phyloP scores from a whole-genome alignment of 2,113 vertebrate genomes.

The Sigmodon hispidus region DNA sequence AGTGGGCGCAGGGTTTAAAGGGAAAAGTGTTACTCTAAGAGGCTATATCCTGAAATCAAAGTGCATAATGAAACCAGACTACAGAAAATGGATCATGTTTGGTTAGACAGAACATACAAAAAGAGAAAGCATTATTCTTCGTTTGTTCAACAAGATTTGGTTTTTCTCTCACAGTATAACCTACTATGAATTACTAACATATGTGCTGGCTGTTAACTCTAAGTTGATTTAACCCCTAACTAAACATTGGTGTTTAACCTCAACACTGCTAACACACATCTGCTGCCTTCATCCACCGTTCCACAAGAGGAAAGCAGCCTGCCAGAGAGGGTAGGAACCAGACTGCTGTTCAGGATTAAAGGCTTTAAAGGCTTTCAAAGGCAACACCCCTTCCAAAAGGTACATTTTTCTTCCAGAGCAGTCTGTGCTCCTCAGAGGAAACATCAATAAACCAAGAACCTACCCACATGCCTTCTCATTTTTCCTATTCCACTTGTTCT shows the following conservation, averaged over 20 bases:
- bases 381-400: constrained; percentile 28
- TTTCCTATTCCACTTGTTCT: constrained; percentile 60
- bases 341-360: constrained; percentile 50
- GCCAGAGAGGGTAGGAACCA: constrained; percentile 64
- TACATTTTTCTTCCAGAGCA: constrained; percentile 53
- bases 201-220: neutral
- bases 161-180: constrained; percentile 33
- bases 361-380: constrained; percentile 11
- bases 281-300: constrained; percentile 44
- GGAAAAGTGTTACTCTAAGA: neutral
- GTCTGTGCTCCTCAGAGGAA: constrained; percentile 56
- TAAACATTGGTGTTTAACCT: constrained; percentile 20
- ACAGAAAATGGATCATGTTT: neutral
- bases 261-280: constrained; percentile 11
- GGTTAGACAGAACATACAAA: constrained; percentile 22
- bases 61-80: neutral
- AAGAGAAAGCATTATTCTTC: neutral
- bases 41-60: neutral
- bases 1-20: neutral
- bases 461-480: constrained; percentile 59
- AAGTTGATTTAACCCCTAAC: constrained; percentile 11
- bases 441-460: constrained; percentile 64
- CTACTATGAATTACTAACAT: constrained; percentile 48
- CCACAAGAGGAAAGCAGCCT: constrained; percentile 47
- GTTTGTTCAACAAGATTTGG: constrained; percentile 21